Percentiles rank a stretch among this genome's conserved stretches.
Conservation (phyloP, 1,140 invertebrate species). For the Solen grandis region DNA sequence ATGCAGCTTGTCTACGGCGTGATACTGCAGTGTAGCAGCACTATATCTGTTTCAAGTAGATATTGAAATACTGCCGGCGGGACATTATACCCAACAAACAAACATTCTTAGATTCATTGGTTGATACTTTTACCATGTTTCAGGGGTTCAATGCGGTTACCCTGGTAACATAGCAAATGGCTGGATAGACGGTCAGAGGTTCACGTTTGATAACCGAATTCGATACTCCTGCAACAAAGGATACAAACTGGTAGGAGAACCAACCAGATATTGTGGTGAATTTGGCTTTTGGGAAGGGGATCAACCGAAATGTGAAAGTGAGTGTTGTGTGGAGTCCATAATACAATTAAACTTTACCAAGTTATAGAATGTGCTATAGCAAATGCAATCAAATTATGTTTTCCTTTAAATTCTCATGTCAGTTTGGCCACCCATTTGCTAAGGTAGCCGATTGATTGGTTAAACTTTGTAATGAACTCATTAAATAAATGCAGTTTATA, state of each 20-base stretch:
- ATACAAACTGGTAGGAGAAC: constrained; percentile 89
- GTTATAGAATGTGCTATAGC: too few species aligned
- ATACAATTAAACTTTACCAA: not conserved
- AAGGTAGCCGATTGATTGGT: too few species aligned
- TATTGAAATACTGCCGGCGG: not conserved
- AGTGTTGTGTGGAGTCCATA: not conserved
- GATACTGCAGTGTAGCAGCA: not conserved
- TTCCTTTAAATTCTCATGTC: too few species aligned
- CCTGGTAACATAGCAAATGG: constrained; percentile 91
- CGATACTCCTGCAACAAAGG: constrained; percentile 81
- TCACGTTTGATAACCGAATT: constrained; percentile 82
- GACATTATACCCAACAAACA: not conserved
- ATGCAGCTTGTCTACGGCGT: not conserved
- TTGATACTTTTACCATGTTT: constrained; percentile 26
- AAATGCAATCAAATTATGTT: too few species aligned
- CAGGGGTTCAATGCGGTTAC: constrained; percentile 94
- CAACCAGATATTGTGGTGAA: constrained; percentile 84
- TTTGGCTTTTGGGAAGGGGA: constrained; percentile 79
- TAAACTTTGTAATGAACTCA: too few species aligned
- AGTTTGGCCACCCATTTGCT: too few species aligned
- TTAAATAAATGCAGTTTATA: too few species aligned
- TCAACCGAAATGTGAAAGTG: constrained; percentile 72
- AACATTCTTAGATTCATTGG: not conserved
- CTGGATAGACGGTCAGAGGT: constrained; percentile 87
- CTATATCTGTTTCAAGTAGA: not conserved